Base-by-base conservation (phyloP, 1,140 invertebrate species). In the Leptopilina clavipes region DNA sequence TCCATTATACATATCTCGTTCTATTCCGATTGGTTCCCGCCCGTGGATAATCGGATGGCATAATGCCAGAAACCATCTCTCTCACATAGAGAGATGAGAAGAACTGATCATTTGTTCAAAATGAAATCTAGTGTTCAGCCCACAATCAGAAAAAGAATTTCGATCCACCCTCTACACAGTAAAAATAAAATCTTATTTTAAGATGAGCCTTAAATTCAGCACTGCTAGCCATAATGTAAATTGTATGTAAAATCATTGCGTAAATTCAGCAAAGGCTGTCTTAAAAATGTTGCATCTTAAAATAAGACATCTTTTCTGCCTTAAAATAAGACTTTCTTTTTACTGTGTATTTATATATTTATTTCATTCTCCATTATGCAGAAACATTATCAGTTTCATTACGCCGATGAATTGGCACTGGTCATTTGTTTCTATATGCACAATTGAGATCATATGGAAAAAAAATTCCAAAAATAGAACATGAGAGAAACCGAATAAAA, bases 131-230 rank as follows among this genome's bases (percentile, higher is more conserved):
- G 59, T n/a, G n/a, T 65, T 65, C 59, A 31, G 25, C 59, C 59
- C 25, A 65, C 59, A 10, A 31, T 65, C 59, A 65, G 25, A 65
- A 22, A n/a, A 31, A 2, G 1, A 7, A 14, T 65, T 40, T 5
- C 25, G 59, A 65, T 65, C 59, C 59, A 65, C 59, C 59, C 59
- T 65, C 59, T 65, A n/a, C n/a, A n/a, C n/a, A n/a, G n/a, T n/a
- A n/a, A n/a, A n/a, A n/a, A n/a, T n/a, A n/a, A n/a, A n/a, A n/a
- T n/a, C n/a, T n/a, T n/a, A n/a, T n/a, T n/a, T n/a, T n/a, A n/a
- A n/a, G n/a, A n/a, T n/a, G n/a, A n/a, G n/a, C n/a, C n/a, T n/a
- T n/a, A n/a, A n/a, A n/a, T n/a, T n/a, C n/a, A n/a, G n/a, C n/a
- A n/a, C n/a, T n/a, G n/a, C n/a, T n/a, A n/a, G n/a, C n/a, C n/a